These are phyloP conservation scores for Diarsia mendica DNA, from an alignment of 2,888 invertebrate species.

Conservation along the genomic window DNA sequence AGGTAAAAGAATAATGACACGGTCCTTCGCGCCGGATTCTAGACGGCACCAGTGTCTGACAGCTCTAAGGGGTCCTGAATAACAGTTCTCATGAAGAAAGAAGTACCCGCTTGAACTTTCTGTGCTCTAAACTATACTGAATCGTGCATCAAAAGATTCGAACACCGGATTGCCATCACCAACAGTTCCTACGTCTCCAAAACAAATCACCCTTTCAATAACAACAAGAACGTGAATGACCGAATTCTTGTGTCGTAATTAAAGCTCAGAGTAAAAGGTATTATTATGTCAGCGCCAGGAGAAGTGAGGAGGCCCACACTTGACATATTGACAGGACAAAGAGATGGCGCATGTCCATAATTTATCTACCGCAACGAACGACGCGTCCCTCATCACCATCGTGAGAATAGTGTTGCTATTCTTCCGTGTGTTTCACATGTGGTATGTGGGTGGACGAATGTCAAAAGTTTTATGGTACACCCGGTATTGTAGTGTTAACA, in stretches of 20 bases:
- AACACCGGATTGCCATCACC: not conserved
- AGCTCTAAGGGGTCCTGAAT: not conserved
- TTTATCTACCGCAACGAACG: conserved; percentile 81
- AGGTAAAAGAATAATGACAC: not conserved
- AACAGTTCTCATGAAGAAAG: not conserved
- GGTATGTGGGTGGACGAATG: conserved; percentile 58
- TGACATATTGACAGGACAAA: conserved; percentile 90
- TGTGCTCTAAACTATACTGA: not conserved
- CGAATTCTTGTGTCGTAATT: conserved; percentile 59
- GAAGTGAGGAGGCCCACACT: conserved; percentile 76
- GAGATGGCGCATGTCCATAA: conserved; percentile 81
- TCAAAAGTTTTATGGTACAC: conserved; percentile 38
- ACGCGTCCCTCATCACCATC: conserved; percentile 38
- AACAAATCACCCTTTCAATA: conserved; percentile 51
- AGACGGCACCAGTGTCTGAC: not conserved
- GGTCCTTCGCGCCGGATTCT: conserved; percentile 11
- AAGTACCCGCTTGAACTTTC: not conserved
- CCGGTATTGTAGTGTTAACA: conserved; percentile 21
- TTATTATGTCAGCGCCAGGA: conserved; percentile 80
- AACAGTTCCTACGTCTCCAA: not conserved
- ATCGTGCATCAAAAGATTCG: not conserved
- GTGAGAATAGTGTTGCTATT: conserved; percentile 77
- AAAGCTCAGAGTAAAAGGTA: conserved; percentile 71
- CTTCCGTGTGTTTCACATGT: conserved; percentile 62
- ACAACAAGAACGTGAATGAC: conserved; percentile 52